phyloP scores from a whole-genome alignment of 2,888 invertebrate species.

The Sericinus montela region DNA sequence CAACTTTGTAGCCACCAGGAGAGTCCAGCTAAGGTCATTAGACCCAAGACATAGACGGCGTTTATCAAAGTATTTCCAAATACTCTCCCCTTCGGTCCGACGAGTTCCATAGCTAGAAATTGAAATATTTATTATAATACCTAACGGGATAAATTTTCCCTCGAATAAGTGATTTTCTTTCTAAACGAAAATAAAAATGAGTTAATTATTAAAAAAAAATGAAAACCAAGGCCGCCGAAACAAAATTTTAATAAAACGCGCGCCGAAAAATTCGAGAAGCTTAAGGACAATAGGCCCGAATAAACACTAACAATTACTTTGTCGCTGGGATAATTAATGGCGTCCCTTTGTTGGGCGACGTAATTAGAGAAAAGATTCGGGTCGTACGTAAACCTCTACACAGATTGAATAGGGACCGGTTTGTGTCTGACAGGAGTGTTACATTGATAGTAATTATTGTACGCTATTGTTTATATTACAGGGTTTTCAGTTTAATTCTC shows the following conservation, averaged over 20 bases:
- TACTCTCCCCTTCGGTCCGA: slow-evolving; percentile 86
- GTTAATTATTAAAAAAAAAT: no score
- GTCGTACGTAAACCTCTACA: slow-evolving; percentile 14
- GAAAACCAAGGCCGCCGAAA: neutral
- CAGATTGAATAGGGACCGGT: slow-evolving; percentile 10
- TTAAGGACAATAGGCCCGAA: slow-evolving; percentile 15
- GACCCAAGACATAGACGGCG: slow-evolving; percentile 85
- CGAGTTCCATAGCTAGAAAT: slow-evolving; percentile 86
- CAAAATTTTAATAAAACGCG: slow-evolving; percentile 1
- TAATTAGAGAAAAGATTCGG: slow-evolving; percentile 19
- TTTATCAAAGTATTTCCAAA: slow-evolving; percentile 86
- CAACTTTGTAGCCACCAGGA: slow-evolving; percentile 86
- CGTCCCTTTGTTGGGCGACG: slow-evolving; percentile 17
- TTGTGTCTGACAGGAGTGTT: slow-evolving; percentile 12
- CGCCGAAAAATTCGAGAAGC: slow-evolving; percentile 4
- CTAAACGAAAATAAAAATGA: no score
- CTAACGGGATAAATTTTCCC: neutral
- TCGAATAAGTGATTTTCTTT: no score
- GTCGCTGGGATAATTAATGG: slow-evolving; percentile 17
- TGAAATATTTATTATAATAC: neutral
- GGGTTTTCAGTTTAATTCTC: neutral
- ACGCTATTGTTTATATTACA: neutral
- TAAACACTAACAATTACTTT: slow-evolving; percentile 19
- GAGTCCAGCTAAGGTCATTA: slow-evolving; percentile 82
- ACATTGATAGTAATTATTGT: slow-evolving; percentile 10